A percentile compares a stretch with the other conserved stretches of the same genome.
Evolutionary conservation across 2,797 vertebrate species (phyloP).

Genomic region (Brachymystax lenok): DNA sequence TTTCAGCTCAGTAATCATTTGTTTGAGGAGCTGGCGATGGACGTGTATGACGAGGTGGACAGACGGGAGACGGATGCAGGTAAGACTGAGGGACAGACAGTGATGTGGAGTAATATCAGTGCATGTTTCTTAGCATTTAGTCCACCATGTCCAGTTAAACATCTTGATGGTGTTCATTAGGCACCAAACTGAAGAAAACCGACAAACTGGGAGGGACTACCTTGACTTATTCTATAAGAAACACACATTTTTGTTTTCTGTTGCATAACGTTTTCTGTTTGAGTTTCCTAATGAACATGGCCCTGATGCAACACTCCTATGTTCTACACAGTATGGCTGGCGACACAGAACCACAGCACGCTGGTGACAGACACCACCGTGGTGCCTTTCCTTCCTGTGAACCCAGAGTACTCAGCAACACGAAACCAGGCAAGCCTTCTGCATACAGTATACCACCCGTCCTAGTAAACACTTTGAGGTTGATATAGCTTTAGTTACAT

Average conservation of each 20-base stretch:
- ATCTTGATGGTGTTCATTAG: no score
- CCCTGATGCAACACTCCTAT: constrained; percentile 12
- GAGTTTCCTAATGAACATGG: neutral
- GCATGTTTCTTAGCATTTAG: no score
- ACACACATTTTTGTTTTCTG: neutral
- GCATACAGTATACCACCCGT: neutral
- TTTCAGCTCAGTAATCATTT: constrained; percentile 93
- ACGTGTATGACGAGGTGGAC: constrained; percentile 98
- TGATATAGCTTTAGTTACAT: neutral
- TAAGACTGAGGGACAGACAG: constrained; percentile 49
- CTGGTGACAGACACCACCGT: constrained; percentile 93
- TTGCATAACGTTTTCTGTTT: neutral
- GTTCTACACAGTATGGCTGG: constrained; percentile 86
- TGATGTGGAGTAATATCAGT: no score
- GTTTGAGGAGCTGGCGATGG: constrained; percentile 98
- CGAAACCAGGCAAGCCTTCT: constrained; percentile 87
- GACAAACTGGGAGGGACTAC: neutral
- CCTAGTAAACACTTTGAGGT: neutral
- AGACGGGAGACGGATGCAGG: constrained; percentile 96
- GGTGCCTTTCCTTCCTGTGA: constrained; percentile 96
- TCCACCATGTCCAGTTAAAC: no score
- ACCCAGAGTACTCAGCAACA: constrained; percentile 97
- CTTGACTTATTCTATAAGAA: neutral
- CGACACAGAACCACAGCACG: constrained; percentile 95
- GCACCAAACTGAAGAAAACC: no score